These are phyloP conservation scores for Oscheius sp. DNA, from an alignment of 2,888 invertebrate genomes.

Conservation along the genomic window DNA sequence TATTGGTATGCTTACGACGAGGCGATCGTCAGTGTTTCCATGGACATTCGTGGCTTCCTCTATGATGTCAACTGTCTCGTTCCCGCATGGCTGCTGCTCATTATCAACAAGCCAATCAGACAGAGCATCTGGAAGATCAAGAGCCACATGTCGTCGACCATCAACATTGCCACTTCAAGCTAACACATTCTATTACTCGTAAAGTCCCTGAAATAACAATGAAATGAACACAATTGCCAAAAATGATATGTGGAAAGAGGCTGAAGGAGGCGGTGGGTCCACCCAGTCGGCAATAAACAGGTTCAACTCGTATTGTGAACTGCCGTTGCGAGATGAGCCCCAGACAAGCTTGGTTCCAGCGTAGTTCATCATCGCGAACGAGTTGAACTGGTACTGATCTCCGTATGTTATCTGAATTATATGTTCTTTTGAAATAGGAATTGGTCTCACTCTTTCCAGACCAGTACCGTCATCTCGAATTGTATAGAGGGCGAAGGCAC, in stretches of 20 bases:
- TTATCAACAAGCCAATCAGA: background rate
- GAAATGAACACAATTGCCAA: background rate
- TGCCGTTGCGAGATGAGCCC: conserved; percentile 60
- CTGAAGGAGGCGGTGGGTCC: conserved; percentile 35
- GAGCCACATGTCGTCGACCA: background rate
- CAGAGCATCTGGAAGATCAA: background rate
- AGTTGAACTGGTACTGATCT: conserved; percentile 59
- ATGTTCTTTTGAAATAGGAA: background rate
- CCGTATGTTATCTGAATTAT: conserved; percentile 57
- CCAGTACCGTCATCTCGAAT: conserved; percentile 66
- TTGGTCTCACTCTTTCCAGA: conserved; percentile 50
- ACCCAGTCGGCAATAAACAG: conserved; percentile 70
- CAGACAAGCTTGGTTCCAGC: conserved; percentile 65
- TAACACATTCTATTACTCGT: no score
- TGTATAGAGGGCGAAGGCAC: conserved; percentile 64
- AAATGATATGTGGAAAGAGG: background rate
- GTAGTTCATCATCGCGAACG: conserved; percentile 70
- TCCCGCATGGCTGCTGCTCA: conserved; percentile 14
- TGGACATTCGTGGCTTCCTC: conserved; percentile 12
- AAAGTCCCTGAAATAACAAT: background rate
- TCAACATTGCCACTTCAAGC: no score
- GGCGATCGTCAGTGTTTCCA: background rate
- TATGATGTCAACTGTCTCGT: conserved; percentile 8
- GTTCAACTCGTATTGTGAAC: conserved; percentile 59
- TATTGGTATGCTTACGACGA: conserved; percentile 3